Conservation (phyloP, 30 jellyfish, hydroid and myxozoan genomes). For the Aurelia sp. region DNA sequence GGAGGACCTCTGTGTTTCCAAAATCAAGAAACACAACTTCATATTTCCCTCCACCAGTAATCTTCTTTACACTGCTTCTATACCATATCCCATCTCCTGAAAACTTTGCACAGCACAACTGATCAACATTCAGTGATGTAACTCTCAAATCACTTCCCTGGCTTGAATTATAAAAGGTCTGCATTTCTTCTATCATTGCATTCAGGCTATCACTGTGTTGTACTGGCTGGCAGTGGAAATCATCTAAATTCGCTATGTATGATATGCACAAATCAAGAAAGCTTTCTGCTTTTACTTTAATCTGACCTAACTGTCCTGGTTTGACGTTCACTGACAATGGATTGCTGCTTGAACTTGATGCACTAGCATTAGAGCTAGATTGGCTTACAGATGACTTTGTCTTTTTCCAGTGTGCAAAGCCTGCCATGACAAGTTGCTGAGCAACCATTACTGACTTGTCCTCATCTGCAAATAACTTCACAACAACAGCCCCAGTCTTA, state of each 20-base stretch:
- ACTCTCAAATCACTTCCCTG: constrained; percentile 6
- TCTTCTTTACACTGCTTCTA: constrained; percentile 67
- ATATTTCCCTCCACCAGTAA: constrained; percentile 8
- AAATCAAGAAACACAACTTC: constrained; percentile 70
- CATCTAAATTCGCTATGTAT: constrained; percentile 47
- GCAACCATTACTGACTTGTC: constrained; percentile 76
- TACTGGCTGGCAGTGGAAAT: constrained; percentile 82
- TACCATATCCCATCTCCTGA: constrained; percentile 89
- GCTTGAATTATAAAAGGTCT: constrained; percentile 41
- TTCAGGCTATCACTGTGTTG: constrained; percentile 43
- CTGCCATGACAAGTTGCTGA: constrained; percentile 88
- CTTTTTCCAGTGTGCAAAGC: constrained; percentile 77
- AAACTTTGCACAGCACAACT: constrained; percentile 90
- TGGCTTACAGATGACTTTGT: constrained; percentile 34
- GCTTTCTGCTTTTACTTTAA: not conserved
- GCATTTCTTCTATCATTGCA: constrained; percentile 66
- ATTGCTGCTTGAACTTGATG: constrained; percentile 52
- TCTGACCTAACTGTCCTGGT: constrained; percentile 41
- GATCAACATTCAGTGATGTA: constrained; percentile 13
- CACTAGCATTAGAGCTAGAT: constrained; percentile 33
- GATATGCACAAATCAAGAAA: constrained; percentile 76
- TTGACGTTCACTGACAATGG: constrained; percentile 43
- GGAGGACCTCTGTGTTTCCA: constrained; percentile 71
- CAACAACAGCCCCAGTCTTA: constrained; percentile 55
- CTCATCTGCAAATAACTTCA: constrained; percentile 68